Base-by-base conservation (phyloP, 2,888 invertebrate species). In the Pseudolycoriella hygida region DNA sequence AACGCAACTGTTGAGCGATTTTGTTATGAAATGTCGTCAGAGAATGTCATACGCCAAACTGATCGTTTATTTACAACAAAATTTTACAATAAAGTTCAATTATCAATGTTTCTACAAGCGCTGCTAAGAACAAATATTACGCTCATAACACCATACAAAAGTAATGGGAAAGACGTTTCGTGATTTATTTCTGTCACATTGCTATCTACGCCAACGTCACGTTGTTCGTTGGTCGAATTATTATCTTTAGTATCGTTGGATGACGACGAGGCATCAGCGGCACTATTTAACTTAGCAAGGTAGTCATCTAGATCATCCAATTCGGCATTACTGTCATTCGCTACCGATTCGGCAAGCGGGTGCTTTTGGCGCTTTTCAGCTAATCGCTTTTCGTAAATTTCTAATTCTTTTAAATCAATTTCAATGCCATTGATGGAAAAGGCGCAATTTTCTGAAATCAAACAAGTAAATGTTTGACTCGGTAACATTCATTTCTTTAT, bases 331-430 rank as follows among this genome's bases (percentile, higher is more conserved):
- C 25, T 31, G 17, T 5, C 15, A 10, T 32, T 40, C 32, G 32
- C 40, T 42, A 15, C 14, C 14, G 34, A 38, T 14, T 20, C 38
- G 17, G 39, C 39, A 17, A 34, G 30, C 37, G 37, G 25, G 31
- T 2, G 46, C 42, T 50, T 55, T 59, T 25, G 19, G 61, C 42
- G 59, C 58, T 50, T 58, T 54, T 11, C 42, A 14, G 15, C 32
- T 40, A 64, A 51, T 43, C 57, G 58, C 47, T 58, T 56, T 53
- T 65, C 65, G 54, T 64, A 57, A 45, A 53, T 55, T 50, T 60
- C 62, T 53, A 65, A 59, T 52, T 65, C 65, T 52, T 60, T 60
- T 58, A 65, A 61, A 61, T 65, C 64, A 54, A 65, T 60, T 57
- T 65, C 65, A 57, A 65, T 57, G 47, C 65, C 65, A 56, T 65